Percentiles rank a stretch among this genome's conserved stretches.
These are phyloP conservation scores for Littorina saxatilis DNA, from an alignment of 1,140 invertebrate genomes.

Conservation along the genomic window DNA sequence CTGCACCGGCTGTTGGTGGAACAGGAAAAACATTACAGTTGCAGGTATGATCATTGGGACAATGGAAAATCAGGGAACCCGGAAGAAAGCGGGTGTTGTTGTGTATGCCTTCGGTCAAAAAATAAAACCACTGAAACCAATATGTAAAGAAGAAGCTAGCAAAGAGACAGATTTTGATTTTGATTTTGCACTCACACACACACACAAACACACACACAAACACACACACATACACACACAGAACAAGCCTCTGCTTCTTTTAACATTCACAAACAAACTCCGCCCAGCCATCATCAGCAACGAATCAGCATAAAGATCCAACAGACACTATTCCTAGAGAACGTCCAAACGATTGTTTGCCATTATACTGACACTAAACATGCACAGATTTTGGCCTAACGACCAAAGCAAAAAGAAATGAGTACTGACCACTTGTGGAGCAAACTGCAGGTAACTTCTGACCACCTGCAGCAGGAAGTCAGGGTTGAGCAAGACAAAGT, in stretches of 20 bases:
- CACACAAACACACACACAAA: not conserved
- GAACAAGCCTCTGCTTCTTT: too few species aligned
- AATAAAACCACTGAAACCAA: too few species aligned
- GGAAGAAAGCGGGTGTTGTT: too few species aligned
- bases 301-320: not conserved
- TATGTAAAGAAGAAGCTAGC: too few species aligned
- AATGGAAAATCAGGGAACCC: too few species aligned
- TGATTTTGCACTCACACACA: not conserved
- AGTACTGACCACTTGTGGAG: conserved; percentile 79
- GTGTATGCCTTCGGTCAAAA: too few species aligned
- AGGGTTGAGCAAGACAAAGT: conserved; percentile 87
- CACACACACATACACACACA: conserved; percentile 9
- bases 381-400: too few species aligned
- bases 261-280: not conserved
- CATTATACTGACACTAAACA: too few species aligned
- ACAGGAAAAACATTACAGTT: too few species aligned
- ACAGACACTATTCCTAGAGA: not conserved
- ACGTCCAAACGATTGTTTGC: not conserved
- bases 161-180: too few species aligned
- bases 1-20: conserved; percentile 69
- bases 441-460: conserved; percentile 85
- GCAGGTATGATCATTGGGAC: too few species aligned
- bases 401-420: not conserved
- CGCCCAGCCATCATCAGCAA: too few species aligned
- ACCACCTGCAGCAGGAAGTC: conserved; percentile 89